phyloP scores from a whole-genome alignment of 2,113 vertebrate species.

The Cricetomys ansorgei region DNA sequence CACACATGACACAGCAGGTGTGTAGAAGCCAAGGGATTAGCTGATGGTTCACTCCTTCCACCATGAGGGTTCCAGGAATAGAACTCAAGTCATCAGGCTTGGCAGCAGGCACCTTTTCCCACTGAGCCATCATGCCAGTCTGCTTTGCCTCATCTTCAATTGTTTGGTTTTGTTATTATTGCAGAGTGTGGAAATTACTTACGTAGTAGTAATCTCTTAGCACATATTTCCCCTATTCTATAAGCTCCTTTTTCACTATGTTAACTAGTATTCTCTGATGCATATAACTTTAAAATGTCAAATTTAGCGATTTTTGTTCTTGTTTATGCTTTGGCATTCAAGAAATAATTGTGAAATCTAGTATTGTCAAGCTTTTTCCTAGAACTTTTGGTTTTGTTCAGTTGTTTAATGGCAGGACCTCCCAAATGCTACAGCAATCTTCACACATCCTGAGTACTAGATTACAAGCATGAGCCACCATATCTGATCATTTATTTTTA shows the following conservation, averaged over 20 bases:
- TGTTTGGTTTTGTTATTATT: not conserved
- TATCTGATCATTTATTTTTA: not conserved
- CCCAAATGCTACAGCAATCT: not conserved
- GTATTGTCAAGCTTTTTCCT: not conserved
- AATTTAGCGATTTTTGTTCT: constrained; percentile 20
- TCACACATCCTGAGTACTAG: not conserved
- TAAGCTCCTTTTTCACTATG: not conserved
- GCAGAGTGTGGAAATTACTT: not conserved
- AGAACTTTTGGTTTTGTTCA: not conserved
- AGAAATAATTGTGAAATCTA: not conserved
- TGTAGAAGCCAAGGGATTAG: not conserved
- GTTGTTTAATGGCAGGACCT: not conserved
- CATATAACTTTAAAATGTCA: not conserved
- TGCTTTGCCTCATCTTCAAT: not conserved
- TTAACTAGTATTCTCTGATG: not conserved
- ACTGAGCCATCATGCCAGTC: not conserved
- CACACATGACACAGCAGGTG: not conserved
- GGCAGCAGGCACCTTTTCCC: not conserved
- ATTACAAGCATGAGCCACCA: too few species aligned
- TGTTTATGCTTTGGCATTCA: not conserved
- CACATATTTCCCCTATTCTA: not conserved
- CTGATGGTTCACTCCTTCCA: not conserved
- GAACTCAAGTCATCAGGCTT: not conserved
- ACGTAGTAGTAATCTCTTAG: constrained; percentile 2
- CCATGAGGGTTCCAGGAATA: not conserved